Percentiles rank a stretch among this genome's conserved stretches.
These are phyloP conservation scores for Muscina levida DNA, from an alignment of 2,888 invertebrate species.

Conservation along the genomic window DNA sequence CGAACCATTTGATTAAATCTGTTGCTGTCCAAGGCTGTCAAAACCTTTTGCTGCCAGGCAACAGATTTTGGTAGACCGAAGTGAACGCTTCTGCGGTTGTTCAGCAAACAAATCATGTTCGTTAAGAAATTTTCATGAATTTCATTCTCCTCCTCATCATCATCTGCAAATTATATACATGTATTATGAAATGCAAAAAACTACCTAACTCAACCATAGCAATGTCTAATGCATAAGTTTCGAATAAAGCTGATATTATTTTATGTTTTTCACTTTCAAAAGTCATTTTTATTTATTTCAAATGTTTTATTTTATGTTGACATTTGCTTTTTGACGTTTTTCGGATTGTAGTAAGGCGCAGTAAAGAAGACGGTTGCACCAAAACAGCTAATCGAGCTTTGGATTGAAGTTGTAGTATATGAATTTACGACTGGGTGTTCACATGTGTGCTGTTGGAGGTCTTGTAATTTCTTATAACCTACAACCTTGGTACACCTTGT, in stretches of 20 bases:
- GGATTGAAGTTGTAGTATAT: no score
- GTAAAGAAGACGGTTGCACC: no score
- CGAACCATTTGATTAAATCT: conserved; percentile 27
- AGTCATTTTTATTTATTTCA: neutral
- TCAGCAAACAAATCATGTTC: conserved; percentile 1
- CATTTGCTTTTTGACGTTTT: no score
- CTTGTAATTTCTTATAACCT: no score
- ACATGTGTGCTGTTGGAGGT: no score
- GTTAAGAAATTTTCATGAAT: conserved; percentile 23
- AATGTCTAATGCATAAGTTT: neutral
- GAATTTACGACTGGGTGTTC: no score
- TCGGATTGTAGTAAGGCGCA: no score
- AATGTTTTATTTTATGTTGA: no score
- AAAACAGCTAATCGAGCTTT: no score
- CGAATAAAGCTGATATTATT: neutral
- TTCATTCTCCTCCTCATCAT: conserved; percentile 35
- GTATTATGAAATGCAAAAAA: neutral
- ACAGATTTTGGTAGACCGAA: conserved; percentile 19
- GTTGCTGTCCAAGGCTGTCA: conserved; percentile 7
- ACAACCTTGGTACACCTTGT: no score
- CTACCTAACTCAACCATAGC: neutral
- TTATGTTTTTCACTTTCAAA: conserved; percentile 1
- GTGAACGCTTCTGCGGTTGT: conserved; percentile 18
- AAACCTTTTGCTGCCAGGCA: conserved; percentile 30
- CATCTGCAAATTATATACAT: conserved; percentile 26